phyloP scores from a whole-genome alignment of 2,797 vertebrate species.

The Clamator glandarius region DNA sequence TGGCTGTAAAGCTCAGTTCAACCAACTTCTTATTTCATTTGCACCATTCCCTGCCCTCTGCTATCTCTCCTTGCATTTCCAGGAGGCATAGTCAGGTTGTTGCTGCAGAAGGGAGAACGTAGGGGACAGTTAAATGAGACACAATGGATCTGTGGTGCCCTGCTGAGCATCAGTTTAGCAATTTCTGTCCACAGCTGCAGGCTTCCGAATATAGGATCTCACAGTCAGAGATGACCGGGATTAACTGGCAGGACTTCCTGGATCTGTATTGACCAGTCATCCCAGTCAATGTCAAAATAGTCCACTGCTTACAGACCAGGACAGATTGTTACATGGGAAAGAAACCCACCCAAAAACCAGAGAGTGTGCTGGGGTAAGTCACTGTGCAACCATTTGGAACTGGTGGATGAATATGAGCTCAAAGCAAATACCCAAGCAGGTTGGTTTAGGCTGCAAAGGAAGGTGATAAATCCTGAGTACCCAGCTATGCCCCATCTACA shows the following conservation, averaged over 20 bases:
- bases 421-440: neutral
- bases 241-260: constrained; percentile 22
- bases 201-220: constrained; percentile 24
- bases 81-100: neutral
- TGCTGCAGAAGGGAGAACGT: constrained; percentile 7
- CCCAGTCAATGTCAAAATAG: neutral
- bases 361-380: fast-evolving
- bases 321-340: neutral
- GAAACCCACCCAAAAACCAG: neutral
- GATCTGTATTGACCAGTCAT: neutral
- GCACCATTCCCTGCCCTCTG: neutral
- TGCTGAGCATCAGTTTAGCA: constrained; percentile 15
- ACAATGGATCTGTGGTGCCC: constrained; percentile 17
- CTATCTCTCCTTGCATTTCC: neutral
- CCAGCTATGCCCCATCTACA: neutral
- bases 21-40: neutral
- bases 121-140: neutral
- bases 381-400: fast-evolving
- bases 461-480: neutral
- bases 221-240: neutral
- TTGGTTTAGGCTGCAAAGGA: neutral
- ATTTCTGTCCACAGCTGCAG: neutral
- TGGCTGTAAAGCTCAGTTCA: neutral
- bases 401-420: neutral
- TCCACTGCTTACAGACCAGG: neutral